These are phyloP conservation scores for Drosophila baimaii DNA, from an alignment of 1,140 invertebrate genomes.

Conservation along the genomic window DNA sequence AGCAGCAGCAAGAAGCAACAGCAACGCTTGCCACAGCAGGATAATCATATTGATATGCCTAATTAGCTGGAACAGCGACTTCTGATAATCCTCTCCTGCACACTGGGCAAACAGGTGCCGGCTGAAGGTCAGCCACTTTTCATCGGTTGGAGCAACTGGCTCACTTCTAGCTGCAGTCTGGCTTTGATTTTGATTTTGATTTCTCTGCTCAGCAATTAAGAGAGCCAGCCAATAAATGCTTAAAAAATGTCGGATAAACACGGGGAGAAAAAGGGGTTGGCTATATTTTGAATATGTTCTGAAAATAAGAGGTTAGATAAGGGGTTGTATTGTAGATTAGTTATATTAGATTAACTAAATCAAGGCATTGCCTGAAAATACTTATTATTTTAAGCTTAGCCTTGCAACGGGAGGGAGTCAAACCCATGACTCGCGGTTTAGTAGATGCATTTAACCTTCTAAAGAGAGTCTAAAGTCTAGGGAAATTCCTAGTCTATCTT, in stretches of 20 bases:
- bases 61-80: conserved; percentile 61
- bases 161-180: conserved; percentile 20
- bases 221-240: conserved; percentile 22
- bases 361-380: neutral
- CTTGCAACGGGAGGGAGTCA: no score
- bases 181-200: conserved; percentile 28
- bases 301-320: neutral
- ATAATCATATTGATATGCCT: conserved; percentile 68
- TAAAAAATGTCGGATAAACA: conserved; percentile 7
- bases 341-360: neutral
- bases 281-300: neutral
- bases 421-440: no score
- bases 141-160: conserved; percentile 10
- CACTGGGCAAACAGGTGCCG: conserved; percentile 70
- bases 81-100: conserved; percentile 46
- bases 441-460: no score
- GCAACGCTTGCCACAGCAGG: conserved; percentile 31
- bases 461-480: no score
- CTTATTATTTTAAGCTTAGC: no score
- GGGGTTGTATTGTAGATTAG: neutral
- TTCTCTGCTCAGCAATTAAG: conserved; percentile 34
- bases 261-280: neutral
- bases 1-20: conserved; percentile 18
- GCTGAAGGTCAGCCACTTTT: conserved; percentile 70
- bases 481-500: no score